Conservation (phyloP, 1,140 invertebrate species). For the Pollicipes pollicipes region DNA sequence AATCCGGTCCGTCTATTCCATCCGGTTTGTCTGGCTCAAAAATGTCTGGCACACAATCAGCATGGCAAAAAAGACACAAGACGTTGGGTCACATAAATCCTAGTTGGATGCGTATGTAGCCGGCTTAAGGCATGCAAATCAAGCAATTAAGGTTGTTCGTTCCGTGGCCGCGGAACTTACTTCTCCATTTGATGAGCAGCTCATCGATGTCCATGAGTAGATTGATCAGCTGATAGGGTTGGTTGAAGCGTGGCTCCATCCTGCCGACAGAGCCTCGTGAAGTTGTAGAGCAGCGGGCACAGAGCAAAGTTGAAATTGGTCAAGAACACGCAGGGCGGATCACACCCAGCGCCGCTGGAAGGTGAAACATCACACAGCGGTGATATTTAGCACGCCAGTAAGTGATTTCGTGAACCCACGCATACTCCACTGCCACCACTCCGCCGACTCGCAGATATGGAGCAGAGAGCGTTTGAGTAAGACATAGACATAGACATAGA, state of each 20-base stretch:
- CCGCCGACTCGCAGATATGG: no score
- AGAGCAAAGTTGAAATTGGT: no score
- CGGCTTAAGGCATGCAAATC: background rate
- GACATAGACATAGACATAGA: no score
- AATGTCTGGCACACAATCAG: background rate
- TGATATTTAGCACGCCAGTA: no score
- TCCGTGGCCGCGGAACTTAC: constrained; percentile 39
- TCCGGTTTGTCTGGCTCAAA: background rate
- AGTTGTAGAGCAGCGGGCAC: no score
- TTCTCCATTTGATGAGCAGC: constrained; percentile 97
- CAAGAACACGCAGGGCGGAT: no score
- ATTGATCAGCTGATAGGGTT: constrained; percentile 84
- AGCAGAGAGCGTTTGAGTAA: no score
- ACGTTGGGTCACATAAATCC: background rate
- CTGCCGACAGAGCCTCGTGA: constrained; percentile 29
- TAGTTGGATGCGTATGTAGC: background rate
- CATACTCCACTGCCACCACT: no score
- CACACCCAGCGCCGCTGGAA: no score
- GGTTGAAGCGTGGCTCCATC: constrained; percentile 88
- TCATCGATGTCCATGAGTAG: constrained; percentile 95
- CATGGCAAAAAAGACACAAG: background rate
- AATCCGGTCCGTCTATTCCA: background rate
- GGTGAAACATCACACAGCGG: no score
- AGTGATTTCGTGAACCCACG: no score
- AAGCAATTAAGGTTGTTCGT: background rate